These are phyloP conservation scores for Phenacoccus solenopsis DNA, from an alignment of 1,140 invertebrate species.

Conservation along the genomic window DNA sequence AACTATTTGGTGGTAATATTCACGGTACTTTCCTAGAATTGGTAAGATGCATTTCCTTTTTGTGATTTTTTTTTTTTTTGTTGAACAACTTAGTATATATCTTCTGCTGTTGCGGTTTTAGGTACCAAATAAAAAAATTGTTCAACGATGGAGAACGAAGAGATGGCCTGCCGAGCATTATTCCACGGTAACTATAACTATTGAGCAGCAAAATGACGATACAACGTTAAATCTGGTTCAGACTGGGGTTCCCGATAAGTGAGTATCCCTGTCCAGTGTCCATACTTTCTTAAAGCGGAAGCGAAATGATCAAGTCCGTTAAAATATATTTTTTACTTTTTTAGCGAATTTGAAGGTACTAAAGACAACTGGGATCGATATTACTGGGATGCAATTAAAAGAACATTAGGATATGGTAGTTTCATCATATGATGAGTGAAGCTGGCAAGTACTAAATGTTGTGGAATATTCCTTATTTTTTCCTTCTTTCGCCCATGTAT, in stretches of 20 bases:
- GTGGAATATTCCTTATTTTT: background rate
- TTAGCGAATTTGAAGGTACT: conserved; percentile 63
- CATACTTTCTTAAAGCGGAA: background rate
- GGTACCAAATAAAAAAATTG: conserved; percentile 68
- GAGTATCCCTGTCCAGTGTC: background rate
- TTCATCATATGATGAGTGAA: conserved; percentile 34
- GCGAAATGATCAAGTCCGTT: background rate
- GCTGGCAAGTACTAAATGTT: conserved; percentile 40
- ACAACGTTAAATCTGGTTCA: conserved; percentile 70
- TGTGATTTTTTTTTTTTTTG: too few species aligned
- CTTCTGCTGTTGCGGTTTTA: conserved; percentile 25
- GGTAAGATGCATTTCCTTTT: conserved; percentile 35
- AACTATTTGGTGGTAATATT: conserved; percentile 84
- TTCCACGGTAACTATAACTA: conserved; percentile 73
- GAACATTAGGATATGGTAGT: conserved; percentile 76
- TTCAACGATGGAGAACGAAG: conserved; percentile 89
- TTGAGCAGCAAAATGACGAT: conserved; percentile 69
- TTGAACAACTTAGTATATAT: too few species aligned
- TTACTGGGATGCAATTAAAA: conserved; percentile 86
- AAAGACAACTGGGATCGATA: conserved; percentile 79
- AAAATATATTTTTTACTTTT: conserved; percentile 26
- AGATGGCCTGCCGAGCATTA: conserved; percentile 86
- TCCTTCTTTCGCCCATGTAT: background rate
- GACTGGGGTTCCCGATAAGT: conserved; percentile 54
- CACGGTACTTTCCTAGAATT: conserved; percentile 76